These are phyloP conservation scores for Eulemur rufifrons DNA, from an alignment of 2,113 vertebrate genomes.

Conservation along the genomic window DNA sequence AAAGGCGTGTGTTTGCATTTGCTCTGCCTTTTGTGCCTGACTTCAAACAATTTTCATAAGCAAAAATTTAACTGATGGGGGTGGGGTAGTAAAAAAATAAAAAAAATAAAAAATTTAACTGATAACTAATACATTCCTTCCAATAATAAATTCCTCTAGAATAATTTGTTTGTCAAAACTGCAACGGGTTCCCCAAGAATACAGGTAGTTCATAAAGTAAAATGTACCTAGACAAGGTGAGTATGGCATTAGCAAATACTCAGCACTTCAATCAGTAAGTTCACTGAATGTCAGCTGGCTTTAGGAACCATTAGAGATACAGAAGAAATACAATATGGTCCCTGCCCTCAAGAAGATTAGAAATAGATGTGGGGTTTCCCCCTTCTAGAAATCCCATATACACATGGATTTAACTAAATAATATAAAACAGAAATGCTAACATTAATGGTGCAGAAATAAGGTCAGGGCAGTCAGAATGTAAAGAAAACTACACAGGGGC, in stretches of 20 bases:
- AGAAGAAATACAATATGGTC: neutral
- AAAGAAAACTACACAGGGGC: neutral
- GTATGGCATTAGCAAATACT: rapidly evolving
- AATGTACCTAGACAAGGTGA: neutral
- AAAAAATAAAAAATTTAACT: neutral
- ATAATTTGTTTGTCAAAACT: neutral
- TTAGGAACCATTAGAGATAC: neutral
- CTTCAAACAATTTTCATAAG: neutral
- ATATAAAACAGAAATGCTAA: neutral
- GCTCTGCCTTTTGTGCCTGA: neutral
- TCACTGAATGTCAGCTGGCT: neutral
- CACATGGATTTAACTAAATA: neutral
- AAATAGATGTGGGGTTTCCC: neutral
- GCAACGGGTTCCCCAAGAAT: neutral
- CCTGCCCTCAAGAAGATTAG: neutral
- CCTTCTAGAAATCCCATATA: neutral
- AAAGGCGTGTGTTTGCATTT: rapidly evolving
- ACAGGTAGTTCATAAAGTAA: neutral
- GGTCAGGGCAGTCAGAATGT: neutral
- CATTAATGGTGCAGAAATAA: neutral
- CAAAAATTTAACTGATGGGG: neutral
- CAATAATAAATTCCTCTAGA: neutral
- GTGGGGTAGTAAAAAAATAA: too few relatives aligned
- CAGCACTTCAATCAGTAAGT: neutral
- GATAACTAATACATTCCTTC: neutral